Percentiles rank a stretch among this genome's conserved stretches.
phyloP scores from a whole-genome alignment of 2,888 invertebrate species.

The Malachius bipustulatus region DNA sequence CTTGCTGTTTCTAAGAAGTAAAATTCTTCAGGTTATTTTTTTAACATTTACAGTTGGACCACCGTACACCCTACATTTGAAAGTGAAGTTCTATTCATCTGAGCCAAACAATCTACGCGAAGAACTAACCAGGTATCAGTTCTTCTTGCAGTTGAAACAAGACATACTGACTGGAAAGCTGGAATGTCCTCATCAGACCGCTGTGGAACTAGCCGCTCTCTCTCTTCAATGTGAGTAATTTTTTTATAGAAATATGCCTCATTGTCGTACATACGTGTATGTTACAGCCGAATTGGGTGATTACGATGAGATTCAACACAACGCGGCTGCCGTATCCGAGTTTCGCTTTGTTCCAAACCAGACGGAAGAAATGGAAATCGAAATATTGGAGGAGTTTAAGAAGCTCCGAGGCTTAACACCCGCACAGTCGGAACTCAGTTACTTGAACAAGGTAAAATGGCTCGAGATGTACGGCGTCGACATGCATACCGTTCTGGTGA shows the following conservation, averaged over 20 bases:
- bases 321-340: constrained; percentile 94
- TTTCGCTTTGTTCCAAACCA: constrained; percentile 95
- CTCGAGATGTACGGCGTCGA: constrained; percentile 99
- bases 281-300: constrained; percentile 88
- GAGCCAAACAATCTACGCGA: constrained; percentile 95
- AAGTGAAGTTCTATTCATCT: constrained; percentile 98
- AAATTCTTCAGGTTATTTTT: too few species aligned
- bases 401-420: constrained; percentile 79
- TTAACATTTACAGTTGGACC: constrained; percentile 97
- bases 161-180: constrained; percentile 87
- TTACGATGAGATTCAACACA: constrained; percentile 83
- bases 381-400: constrained; percentile 84
- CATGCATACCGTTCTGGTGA: constrained; percentile 86
- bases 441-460: constrained; percentile 88
- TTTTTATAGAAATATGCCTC: constrained; percentile 4
- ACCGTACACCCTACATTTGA: constrained; percentile 87
- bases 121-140: constrained; percentile 95
- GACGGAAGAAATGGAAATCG: constrained; percentile 91
- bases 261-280: neutral
- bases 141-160: constrained; percentile 93
- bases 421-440: constrained; percentile 90
- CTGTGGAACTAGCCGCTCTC: constrained; percentile 82
- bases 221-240: constrained; percentile 76
- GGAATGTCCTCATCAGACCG: constrained; percentile 76
- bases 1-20: too few species aligned